Base-by-base conservation (phyloP, 2,888 invertebrate genomes). In the Apotomis capreana region DNA sequence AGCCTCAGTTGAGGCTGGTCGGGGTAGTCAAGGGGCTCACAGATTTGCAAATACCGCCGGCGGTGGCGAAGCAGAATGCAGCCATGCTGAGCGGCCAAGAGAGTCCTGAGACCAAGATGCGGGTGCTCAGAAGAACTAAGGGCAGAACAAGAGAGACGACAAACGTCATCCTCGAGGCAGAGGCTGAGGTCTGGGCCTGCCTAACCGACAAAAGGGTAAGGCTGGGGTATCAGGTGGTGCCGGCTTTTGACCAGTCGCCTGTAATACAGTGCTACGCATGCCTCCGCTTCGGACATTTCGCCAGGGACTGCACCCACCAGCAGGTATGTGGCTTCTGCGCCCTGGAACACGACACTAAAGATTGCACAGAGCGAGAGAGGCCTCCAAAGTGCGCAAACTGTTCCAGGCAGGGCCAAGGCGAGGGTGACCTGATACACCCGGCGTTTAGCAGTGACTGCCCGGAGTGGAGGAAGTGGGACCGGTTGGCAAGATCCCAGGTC, bases 161-260 rank as follows among this genome's bases (percentile, higher is more conserved):
- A 4, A 65, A 65, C 9, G 55, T 57, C 1, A 49, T 67, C 46
- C 0, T 67, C 4, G 65, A 67, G 36, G 65, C n/a, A 0, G 36
- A 36, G 5, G n/a, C 57, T 0, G 36, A 3, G 0, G 8, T 44
- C 1, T 67, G 65, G 65, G 0, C 26, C 0, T 6, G n/a, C 4
- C 46, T 58, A 0, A 12, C 4, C 4, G 49, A 58, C 9, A 12
- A n/a, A 3, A 67, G n/a, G 0, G 36, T 67, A 1, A 46, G n/a
- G 9, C 4, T 57, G 3, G 57, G 57, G 0, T 67, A 58, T 36
- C 65, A 67, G 13, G 4, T 36, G 0, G 8, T 67, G 0, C 37
- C 51, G 0, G 52, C 37, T 0, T n/a, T 0, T 0, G 63, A 63
- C 13, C 63, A 63, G 0, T 52, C 63, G 0, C 63, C 52, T 0